Evolutionary conservation across 1,140 invertebrate species (phyloP), one percentile per base, ranked within the genome.

Genomic region (Hylaeus volcanicus): DNA sequence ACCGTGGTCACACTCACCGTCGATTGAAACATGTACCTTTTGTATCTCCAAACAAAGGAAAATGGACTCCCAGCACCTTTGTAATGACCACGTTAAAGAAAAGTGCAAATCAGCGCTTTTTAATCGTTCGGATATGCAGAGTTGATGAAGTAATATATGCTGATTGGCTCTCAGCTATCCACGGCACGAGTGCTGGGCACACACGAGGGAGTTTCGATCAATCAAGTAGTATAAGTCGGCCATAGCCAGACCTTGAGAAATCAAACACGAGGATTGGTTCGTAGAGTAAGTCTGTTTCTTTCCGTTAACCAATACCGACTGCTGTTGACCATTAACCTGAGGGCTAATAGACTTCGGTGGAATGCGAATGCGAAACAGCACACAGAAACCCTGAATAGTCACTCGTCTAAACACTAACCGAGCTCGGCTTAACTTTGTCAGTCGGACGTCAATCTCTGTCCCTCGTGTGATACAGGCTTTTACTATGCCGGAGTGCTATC

Each of bases 61-160:
- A 26, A 26, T 26, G 26, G 26, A 26, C 26, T 26, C 26, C 26
- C 26, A 26, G 26, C 26, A 26, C 26, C 26, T 26, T 26, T 0
- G 26, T 26, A 26, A 26, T 26, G 26, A 26, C 26, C 26, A 26
- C 26, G 26, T 26, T 58, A 3, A 58, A 58, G 14, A 15, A 58
- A 4, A 58, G 55, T 15, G n/a, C 15, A 14, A 9, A 69, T 60
- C 63, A 60, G 43, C 71, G 56, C 12, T 74, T 74, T 74, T 65
- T 8, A 26, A 70, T 77, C 74, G 74, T 70, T 41, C 55, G 3
- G 39, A 3, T 8, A 14, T 60, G 58, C 58, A 60, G 6, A 1
- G 37, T 8, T 48, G 56, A 53, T 61, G 26, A 45, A 45, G 65
- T 78, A 53, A 78, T 70, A 72, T 65, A 53, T 56, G 61, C 15